Percentiles rank a stretch among this genome's conserved stretches.
Conservation (phyloP, 2,888 invertebrate species). For the Thera britannica region DNA sequence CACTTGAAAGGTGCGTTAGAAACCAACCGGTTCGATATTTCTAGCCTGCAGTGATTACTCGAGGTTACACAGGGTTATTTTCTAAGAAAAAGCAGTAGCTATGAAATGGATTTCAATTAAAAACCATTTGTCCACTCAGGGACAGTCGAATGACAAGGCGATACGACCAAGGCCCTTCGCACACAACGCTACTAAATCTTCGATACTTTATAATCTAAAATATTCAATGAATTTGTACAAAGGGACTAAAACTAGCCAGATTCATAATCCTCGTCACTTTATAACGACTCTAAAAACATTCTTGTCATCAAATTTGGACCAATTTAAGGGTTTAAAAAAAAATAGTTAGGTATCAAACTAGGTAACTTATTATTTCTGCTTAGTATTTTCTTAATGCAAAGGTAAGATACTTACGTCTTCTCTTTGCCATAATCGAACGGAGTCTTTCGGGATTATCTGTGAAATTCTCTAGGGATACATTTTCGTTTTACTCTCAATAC, state of each 20-base stretch:
- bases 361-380: neutral
- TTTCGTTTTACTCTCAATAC: constrained; percentile 46
- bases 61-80: neutral
- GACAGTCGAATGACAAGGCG: too few species aligned
- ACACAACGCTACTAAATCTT: too few species aligned
- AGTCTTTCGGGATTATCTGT: constrained; percentile 48
- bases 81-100: too few species aligned
- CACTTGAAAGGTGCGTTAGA: constrained; percentile 8
- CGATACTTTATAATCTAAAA: too few species aligned
- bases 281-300: too few species aligned
- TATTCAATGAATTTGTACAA: too few species aligned
- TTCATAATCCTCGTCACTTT: too few species aligned
- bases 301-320: too few species aligned
- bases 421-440: constrained; percentile 38
- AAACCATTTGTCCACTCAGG: too few species aligned
- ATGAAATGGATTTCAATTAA: too few species aligned
- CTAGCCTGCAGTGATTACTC: constrained; percentile 4
- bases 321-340: neutral
- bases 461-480: constrained; percentile 47
- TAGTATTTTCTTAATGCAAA: constrained; percentile 16
- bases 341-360: neutral
- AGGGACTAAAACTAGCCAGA: too few species aligned
- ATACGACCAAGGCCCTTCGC: too few species aligned
- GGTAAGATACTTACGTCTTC: constrained; percentile 7
- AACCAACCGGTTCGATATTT: neutral